phyloP scores from a whole-genome alignment of 2,797 vertebrate species.

The Margarornis squamiger region DNA sequence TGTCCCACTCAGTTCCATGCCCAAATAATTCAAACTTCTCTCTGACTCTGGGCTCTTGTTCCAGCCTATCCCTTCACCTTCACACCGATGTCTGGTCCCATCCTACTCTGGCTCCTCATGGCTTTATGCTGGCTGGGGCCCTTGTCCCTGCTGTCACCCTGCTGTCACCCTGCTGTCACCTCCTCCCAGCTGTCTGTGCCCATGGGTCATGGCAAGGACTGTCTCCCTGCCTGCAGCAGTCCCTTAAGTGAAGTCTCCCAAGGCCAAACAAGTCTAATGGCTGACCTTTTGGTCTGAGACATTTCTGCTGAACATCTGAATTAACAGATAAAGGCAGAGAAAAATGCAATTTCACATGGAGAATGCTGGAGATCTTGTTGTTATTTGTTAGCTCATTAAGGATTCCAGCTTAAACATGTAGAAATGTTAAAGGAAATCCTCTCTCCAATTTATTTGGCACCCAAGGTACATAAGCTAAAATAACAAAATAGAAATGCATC shows the following conservation, averaged over 20 bases:
- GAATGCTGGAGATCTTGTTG: not conserved
- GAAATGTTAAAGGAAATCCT: not conserved
- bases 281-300: not conserved
- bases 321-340: not conserved
- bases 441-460: not conserved
- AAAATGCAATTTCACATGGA: not conserved
- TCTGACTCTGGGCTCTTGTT: not conserved
- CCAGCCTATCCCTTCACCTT: not conserved
- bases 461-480: not conserved
- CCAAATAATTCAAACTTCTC: not conserved
- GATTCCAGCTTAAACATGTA: not conserved
- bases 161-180: not conserved
- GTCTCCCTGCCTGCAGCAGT: not conserved
- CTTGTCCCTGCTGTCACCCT: not conserved
- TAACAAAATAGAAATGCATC: not conserved
- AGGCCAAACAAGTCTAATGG: not conserved
- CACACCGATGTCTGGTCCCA: not conserved
- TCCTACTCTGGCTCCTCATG: not conserved
- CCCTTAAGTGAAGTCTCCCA: not conserved
- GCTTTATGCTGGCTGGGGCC: not conserved
- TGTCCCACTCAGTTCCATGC: not conserved
- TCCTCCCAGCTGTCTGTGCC: not conserved
- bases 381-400: not conserved
- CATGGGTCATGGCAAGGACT: not conserved
- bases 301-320: not conserved